Base-by-base conservation (phyloP, 2,113 vertebrate genomes). In the Piaya cayana region DNA sequence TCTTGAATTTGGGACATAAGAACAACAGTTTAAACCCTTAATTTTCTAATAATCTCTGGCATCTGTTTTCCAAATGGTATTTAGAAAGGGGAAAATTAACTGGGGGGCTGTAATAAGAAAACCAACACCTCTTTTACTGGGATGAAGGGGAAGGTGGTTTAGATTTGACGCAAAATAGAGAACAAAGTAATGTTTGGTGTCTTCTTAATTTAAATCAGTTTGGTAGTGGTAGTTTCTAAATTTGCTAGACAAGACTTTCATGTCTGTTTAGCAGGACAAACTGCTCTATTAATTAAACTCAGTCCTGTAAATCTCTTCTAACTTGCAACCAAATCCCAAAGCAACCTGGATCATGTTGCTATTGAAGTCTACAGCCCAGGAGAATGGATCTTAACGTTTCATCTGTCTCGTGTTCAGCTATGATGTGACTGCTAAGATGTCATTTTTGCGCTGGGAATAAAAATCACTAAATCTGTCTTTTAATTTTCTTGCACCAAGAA, bases 251-350 rank as follows among this genome's bases (percentile, higher is more conserved):
- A 13, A 82, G 59, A 50, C 23, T 86, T 86, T 80, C 68, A 50
- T 63, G 63, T 65, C 88, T 94, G 68, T 59, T 92, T 55, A 74
- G 63, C 13, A 74, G 42, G 76, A 83, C 79, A 95, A 92, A 93
- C 68, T 70, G 68, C 64, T 94, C 63, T 69, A 50, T 91, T 95
- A 95, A 93, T 95, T 94, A 94, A 95, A 30, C 72, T 95, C 34
- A 70, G 60, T 49, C 53, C 19, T 9, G 45, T 92, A 86, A 93
- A 96, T 90, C 71, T 90, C 67, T 78, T 70, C 47, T 59, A 90
- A 87, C 70, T 80, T 87, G 43, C 55, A 93, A 74, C 82, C 59
- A 88, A 93, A 86, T 94, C 85, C 90, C 76, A 67, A 2, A 86
- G 79, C 78, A 94, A 86, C 72, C 52, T 81, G 82, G 16, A 64